Evolutionary conservation across 1,140 invertebrate genomes (phyloP).

Genomic region (Patella vulgata): DNA sequence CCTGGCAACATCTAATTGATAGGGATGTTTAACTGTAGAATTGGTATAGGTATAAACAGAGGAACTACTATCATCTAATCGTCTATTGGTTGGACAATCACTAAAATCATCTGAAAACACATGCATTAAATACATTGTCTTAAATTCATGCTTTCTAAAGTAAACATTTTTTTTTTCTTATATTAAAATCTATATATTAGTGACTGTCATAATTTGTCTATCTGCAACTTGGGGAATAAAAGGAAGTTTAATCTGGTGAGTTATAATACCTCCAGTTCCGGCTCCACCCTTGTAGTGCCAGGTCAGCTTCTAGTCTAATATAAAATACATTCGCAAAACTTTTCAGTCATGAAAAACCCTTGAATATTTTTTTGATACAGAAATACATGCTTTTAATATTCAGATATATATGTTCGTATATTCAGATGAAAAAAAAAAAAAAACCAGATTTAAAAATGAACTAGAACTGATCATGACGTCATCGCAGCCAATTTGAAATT

Average conservation of each 20-base stretch:
- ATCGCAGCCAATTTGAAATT: too few relatives aligned
- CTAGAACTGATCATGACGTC: too few relatives aligned
- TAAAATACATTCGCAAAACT: too few relatives aligned
- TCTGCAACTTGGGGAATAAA: neutral
- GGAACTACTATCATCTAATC: slow-evolving; percentile 73
- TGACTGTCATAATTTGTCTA: neutral
- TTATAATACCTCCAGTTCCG: neutral
- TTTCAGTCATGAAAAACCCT: too few relatives aligned
- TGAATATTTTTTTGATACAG: too few relatives aligned
- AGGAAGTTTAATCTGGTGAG: neutral
- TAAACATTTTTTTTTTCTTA: neutral
- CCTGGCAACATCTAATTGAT: too few relatives aligned
- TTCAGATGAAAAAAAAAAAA: too few relatives aligned
- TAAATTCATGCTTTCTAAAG: neutral
- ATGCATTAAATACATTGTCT: neutral
- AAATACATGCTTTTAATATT: too few relatives aligned
- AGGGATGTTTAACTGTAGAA: slow-evolving; percentile 89
- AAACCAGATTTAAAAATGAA: too few relatives aligned
- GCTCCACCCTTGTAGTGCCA: neutral
- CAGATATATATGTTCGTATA: too few relatives aligned
- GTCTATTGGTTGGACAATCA: slow-evolving; percentile 47
- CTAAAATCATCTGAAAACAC: slow-evolving; percentile 36
- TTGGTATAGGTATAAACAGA: slow-evolving; percentile 89
- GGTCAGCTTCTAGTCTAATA: too few relatives aligned
- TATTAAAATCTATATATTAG: too few relatives aligned